A percentile compares a stretch with the other conserved stretches of the same genome.
phyloP scores from a whole-genome alignment of 2,888 invertebrate genomes.

The Drosophila demipolita region DNA sequence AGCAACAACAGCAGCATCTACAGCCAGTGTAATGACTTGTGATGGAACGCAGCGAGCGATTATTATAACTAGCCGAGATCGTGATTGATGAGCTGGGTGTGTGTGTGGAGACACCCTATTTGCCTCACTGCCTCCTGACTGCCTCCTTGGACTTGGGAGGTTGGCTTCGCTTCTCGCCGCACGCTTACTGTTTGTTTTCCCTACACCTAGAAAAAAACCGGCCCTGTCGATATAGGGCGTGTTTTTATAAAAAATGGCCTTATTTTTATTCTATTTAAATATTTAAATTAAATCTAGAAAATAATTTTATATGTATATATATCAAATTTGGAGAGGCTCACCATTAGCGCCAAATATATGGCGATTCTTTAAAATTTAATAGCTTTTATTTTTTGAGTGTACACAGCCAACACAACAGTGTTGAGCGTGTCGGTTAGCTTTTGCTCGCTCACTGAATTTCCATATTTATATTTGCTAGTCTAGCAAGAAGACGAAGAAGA shows the following conservation, averaged over 20 bases:
- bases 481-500: constrained; percentile 23
- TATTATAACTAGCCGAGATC: constrained; percentile 51
- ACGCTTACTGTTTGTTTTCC: constrained; percentile 35
- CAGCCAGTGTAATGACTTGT: constrained; percentile 39
- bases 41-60: constrained; percentile 41
- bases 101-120: constrained; percentile 45
- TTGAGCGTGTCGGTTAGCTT: constrained; percentile 33
- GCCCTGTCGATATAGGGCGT: neutral
- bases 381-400: neutral
- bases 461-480: constrained; percentile 37
- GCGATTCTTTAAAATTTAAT: neutral
- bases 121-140: constrained; percentile 17
- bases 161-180: constrained; percentile 1
- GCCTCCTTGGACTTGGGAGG: constrained; percentile 10
- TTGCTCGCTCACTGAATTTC: constrained; percentile 32
- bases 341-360: neutral
- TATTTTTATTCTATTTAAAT: neutral
- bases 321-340: no score
- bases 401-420: constrained; percentile 17
- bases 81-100: constrained; percentile 70
- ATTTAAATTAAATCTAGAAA: neutral
- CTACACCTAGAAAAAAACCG: constrained; percentile 4
- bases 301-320: neutral
- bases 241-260: neutral
- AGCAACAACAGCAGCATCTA: neutral